A percentile compares a stretch with the other conserved stretches of the same genome.
phyloP scores from a whole-genome alignment of 2,888 invertebrate species.

The Drosophila eohydei region DNA sequence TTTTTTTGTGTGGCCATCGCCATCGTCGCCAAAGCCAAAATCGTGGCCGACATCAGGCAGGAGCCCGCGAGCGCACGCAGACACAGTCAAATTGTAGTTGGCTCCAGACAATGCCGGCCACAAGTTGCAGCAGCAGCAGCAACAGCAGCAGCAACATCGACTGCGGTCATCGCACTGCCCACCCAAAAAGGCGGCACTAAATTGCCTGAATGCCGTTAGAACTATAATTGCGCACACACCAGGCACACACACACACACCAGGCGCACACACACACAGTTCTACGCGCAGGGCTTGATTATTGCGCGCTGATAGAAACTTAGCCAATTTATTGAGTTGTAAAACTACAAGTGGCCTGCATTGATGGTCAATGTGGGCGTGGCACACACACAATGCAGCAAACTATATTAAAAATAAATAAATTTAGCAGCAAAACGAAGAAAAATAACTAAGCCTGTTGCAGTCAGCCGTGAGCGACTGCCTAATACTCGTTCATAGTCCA shows the following conservation, averaged over 20 bases:
- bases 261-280: slow-evolving; percentile 13
- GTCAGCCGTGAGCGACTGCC: not conserved
- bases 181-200: slow-evolving; percentile 76
- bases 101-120: slow-evolving; percentile 64
- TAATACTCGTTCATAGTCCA: not conserved
- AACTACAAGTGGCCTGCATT: slow-evolving; percentile 52
- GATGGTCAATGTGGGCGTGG: not conserved
- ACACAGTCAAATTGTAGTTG: slow-evolving; percentile 65
- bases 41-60: slow-evolving; percentile 24
- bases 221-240: slow-evolving; percentile 71
- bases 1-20: slow-evolving; percentile 67
- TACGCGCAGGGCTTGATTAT: slow-evolving; percentile 58
- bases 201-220: slow-evolving; percentile 72
- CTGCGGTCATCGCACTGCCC: slow-evolving; percentile 76
- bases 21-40: slow-evolving; percentile 18
- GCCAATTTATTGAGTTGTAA: slow-evolving; percentile 79
- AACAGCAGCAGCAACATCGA: slow-evolving; percentile 9
- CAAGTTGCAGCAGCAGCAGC: slow-evolving; percentile 31
- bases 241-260: slow-evolving; percentile 38
- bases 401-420: slow-evolving; percentile 79
- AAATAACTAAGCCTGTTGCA: not conserved
- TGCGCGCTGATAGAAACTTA: slow-evolving; percentile 51
- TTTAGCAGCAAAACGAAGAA: slow-evolving; percentile 44
- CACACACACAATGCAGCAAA: slow-evolving; percentile 16
- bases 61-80: slow-evolving; percentile 65